Base-by-base conservation (phyloP, 2,888 invertebrate species). In the Pachliopta kotzebuea region DNA sequence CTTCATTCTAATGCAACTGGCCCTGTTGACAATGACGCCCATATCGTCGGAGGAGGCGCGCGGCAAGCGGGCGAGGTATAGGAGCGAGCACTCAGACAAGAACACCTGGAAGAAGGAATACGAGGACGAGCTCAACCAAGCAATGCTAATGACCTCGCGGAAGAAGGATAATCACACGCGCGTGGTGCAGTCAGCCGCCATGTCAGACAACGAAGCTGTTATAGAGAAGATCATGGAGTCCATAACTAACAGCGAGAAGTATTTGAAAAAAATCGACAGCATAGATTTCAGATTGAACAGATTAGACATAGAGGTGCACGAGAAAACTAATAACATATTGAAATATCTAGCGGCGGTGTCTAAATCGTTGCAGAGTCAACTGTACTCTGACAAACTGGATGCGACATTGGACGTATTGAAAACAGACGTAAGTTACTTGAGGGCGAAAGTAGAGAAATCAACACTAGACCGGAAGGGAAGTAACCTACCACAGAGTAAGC, bases 221-320 rank as follows among this genome's bases (percentile, higher is more conserved):
- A 71, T 90, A 2, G 89, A 91, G 29, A 88, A 84, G 67, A 71
- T 92, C 3, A 77, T 92, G 80, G 89, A 91, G 9, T 81, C 83
- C 1, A 81, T 92, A 29, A 84, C 88, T 2, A 81, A 87, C 4
- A 89, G 86, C 70, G 91, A 90, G 72, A 89, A 84, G 67, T 90
- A 88, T 72, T 76, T 92, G 3, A 90, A 90, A 67, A 90, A 88
- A 75, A 79, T 91, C n/a, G 90, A 91, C 45, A 84, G 82, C 68
- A 88, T 92, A 62, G 87, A 89, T 69, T 91, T 84, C 64, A 77
- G 85, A 75, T 71, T 91, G 24, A 91, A 90, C 67, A 78, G 90
- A 26, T 71, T 90, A 50, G 90, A 90, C 63, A 88, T 88, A 61
- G 90, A 90, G 77, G 77, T 90, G 8, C 90, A 90, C 63, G 90